phyloP scores from a whole-genome alignment of 2,888 invertebrate genomes.

The Heliconius erato region DNA sequence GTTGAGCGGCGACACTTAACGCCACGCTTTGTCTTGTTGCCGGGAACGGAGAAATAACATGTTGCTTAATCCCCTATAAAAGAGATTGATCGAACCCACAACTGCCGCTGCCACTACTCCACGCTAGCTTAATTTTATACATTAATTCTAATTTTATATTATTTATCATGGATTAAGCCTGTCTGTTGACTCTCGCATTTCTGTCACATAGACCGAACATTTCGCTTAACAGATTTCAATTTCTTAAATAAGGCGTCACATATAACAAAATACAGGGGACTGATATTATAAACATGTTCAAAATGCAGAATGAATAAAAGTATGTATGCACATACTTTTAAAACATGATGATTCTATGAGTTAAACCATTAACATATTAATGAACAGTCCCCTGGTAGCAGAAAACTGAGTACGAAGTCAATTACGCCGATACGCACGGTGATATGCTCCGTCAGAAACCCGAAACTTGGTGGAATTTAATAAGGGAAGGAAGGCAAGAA shows the following conservation, averaged over 20 bases:
- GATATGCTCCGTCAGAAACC: constrained; percentile 21
- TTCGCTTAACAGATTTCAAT: no score
- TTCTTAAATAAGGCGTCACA: no score
- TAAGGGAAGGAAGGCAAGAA: constrained; percentile 24
- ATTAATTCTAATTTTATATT: no score
- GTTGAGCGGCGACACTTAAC: not conserved
- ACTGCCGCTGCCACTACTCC: not conserved
- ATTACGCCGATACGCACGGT: constrained; percentile 35
- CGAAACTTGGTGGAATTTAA: constrained; percentile 37
- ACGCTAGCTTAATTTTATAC: no score
- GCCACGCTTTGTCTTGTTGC: not conserved
- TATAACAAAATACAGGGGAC: no score
- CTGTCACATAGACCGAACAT: no score
- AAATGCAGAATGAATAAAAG: no score
- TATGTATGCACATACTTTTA: not conserved
- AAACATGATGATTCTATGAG: not conserved
- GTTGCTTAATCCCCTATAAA: no score
- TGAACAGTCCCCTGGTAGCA: not conserved
- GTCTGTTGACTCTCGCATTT: no score
- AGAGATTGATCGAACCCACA: not conserved
- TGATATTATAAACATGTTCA: not conserved
- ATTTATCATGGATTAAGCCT: no score
- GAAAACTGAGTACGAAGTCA: constrained; percentile 34
- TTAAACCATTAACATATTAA: constrained; percentile 34
- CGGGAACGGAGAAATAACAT: no score